These are phyloP conservation scores for Marcusenius ussheri DNA, from an alignment of 2,113 vertebrate species.

Conservation along the genomic window DNA sequence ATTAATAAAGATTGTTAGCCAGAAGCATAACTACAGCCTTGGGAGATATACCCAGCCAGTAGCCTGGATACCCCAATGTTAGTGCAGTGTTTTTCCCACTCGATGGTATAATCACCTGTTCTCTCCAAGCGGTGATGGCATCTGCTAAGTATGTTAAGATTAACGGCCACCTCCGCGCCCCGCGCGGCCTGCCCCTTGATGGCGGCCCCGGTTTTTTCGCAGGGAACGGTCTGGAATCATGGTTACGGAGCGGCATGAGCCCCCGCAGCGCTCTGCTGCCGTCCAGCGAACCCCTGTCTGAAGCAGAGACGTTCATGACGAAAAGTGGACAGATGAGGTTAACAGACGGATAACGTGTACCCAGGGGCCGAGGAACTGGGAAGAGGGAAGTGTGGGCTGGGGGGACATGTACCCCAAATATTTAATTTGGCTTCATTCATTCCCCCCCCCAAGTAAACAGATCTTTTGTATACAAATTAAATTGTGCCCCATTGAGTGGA, in stretches of 20 bases:
- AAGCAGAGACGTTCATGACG: background rate
- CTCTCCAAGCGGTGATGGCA: slow-evolving; percentile 33
- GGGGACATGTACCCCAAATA: background rate
- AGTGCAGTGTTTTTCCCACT: slow-evolving; percentile 28
- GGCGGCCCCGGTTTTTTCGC: background rate
- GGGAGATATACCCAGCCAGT: background rate
- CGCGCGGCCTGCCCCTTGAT: background rate
- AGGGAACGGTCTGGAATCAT: background rate
- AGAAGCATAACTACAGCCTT: slow-evolving; percentile 3
- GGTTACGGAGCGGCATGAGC: background rate
- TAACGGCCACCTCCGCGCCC: background rate
- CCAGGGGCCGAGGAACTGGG: background rate
- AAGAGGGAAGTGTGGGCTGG: background rate
- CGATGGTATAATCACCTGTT: slow-evolving; percentile 55
- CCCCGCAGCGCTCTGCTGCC: background rate
- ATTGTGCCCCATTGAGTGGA: background rate
- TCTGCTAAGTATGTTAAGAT: slow-evolving; percentile 43
- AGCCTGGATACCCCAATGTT: background rate
- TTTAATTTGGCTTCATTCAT: background rate
- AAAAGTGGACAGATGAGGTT: background rate
- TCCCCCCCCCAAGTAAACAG: too few species aligned
- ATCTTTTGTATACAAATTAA: too few species aligned
- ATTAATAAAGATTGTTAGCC: background rate
- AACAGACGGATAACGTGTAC: background rate
- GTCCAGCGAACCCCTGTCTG: background rate